Evolutionary conservation across 2,797 vertebrate species (phyloP), one percentile per base, ranked within the genome.

Genomic region (Argyrosomus regius): DNA sequence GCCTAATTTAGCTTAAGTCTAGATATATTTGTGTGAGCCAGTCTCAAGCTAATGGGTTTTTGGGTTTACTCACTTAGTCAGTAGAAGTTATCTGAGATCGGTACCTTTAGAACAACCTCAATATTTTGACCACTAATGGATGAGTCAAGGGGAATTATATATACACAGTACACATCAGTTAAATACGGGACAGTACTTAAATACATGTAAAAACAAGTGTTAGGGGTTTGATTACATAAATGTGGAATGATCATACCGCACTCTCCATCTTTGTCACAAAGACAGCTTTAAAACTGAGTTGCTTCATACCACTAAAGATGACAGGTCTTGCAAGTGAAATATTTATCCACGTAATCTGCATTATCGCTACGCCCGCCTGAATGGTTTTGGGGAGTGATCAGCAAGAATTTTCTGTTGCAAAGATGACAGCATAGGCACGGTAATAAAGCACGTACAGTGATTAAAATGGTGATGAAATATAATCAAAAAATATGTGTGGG

Each of bases 41-140:
- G 56, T 79, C 20, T 83, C 61, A 78, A 71, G 54, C 22, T 58
- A 14, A 46, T 67, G 24, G 28, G 22, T 78, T 1, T 75, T 52
- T 78, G 35, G 57, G n/a, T 71, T 76, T 48, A 17, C n/a, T 76
- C 57, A 70, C 1, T 18, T n/a, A 62, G 72, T 72, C 28, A 60
- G 56, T 24, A 52, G 57, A 78, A 26, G 11, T 39, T 58, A 61
- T 82, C 8, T 71, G 61, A 69, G 66, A 78, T 77, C 2, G 73
- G 82, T 88, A 90, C 87, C 60, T 87, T 79, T 70, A 60, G 57
- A 80, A 75, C 31, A 85, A 68, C 56, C 59, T 87, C 26, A 41
- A 11, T 45, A 58, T 86, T 82, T 78, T 76, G 56, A 89, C 78
- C 80, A 87, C 80, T 87, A 78, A 60, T 71, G 65, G 70, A 83